These are phyloP conservation scores for Typhlomys cinereus DNA, from an alignment of 2,113 vertebrate genomes.

Conservation along the genomic window DNA sequence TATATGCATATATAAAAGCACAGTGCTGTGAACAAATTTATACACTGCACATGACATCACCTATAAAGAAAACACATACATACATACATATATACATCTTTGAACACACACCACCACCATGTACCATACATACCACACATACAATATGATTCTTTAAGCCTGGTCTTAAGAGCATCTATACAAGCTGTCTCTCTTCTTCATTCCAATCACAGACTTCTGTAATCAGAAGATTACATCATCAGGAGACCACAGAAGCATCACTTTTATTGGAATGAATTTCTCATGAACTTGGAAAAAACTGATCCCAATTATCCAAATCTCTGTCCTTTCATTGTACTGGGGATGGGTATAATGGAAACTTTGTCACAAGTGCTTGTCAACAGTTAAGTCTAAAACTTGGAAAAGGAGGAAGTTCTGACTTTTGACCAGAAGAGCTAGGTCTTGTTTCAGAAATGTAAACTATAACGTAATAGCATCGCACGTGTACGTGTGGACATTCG, in stretches of 20 bases:
- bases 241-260: neutral
- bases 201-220: neutral
- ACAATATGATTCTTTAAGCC: neutral
- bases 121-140: neutral
- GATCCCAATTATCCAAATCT: conserved; percentile 27
- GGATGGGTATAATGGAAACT: conserved; percentile 59
- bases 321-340: neutral
- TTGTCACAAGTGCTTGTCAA: conserved; percentile 66
- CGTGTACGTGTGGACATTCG: neutral
- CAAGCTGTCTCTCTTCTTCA: neutral
- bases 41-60: neutral
- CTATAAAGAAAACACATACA: neutral
- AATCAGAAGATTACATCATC: neutral
- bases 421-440: conserved; percentile 57
- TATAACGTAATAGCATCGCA: neutral
- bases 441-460: conserved; percentile 65
- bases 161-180: neutral
- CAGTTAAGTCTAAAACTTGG: conserved; percentile 69
- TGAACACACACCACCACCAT: neutral
- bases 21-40: too few relatives aligned
- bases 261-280: neutral
- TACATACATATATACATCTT: neutral
- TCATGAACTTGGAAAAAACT: conserved; percentile 59
- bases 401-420: conserved; percentile 74
- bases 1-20: fast-evolving